Conservation (phyloP, 2,113 vertebrate species). For the Tetrao urogallus region DNA sequence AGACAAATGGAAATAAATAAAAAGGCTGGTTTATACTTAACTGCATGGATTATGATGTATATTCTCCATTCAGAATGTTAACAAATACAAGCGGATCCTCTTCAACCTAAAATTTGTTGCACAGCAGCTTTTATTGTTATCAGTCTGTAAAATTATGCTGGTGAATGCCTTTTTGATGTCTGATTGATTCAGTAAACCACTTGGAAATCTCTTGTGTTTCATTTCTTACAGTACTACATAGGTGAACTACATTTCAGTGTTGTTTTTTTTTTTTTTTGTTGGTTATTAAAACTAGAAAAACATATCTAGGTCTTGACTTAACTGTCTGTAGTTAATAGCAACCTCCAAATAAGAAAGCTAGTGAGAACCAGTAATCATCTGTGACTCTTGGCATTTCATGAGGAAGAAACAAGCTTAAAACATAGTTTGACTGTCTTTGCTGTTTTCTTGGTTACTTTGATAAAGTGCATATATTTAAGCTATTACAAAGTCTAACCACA, state of each 20-base stretch:
- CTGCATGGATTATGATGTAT: not conserved
- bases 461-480: not conserved
- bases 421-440: not conserved
- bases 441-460: not conserved
- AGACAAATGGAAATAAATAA: not conserved
- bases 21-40: not conserved
- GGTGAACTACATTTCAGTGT: not conserved
- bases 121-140: not conserved
- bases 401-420: not conserved
- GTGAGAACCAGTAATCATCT: not conserved
- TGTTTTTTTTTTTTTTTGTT: not conserved
- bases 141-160: not conserved
- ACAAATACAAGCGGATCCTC: not conserved
- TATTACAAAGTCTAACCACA: not conserved
- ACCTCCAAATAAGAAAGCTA: not conserved
- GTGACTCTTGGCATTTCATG: not conserved
- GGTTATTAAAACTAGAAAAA: not conserved
- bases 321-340: constrained; percentile 1
- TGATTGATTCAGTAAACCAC: not conserved
- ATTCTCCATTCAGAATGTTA: not conserved
- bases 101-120: not conserved
- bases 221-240: not conserved
- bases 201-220: not conserved
- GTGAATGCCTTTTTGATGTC: not conserved
- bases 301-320: not conserved